Percentiles rank a stretch among this genome's conserved stretches.
Evolutionary conservation across 2,113 vertebrate species (phyloP).

Genomic region (Daboia siamensis): DNA sequence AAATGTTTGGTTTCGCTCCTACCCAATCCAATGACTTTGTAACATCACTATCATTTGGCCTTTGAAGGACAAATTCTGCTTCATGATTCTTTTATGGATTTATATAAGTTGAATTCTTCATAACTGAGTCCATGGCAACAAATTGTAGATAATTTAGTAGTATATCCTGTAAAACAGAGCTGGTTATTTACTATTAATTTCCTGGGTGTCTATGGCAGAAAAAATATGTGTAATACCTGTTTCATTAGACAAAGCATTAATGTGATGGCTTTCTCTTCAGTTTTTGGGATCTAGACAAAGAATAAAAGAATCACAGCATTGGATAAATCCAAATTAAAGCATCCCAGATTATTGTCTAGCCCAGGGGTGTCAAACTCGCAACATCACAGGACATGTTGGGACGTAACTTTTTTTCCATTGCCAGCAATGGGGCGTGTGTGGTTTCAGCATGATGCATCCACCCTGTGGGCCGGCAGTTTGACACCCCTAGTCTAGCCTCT

Average conservation of each 20-base stretch:
- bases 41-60: background rate
- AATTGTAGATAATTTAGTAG: background rate
- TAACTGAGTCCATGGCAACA: background rate
- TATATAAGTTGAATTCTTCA: background rate
- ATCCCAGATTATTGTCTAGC: background rate
- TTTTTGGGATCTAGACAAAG: background rate
- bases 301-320: background rate
- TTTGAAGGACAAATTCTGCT: background rate
- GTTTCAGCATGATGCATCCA: too few species aligned
- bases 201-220: background rate
- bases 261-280: constrained; percentile 25
- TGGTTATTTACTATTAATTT: background rate
- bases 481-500: background rate
- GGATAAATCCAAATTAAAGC: background rate
- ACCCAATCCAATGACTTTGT: background rate
- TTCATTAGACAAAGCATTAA: constrained; percentile 35
- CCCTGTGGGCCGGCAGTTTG: too few species aligned
- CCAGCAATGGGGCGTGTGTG: too few species aligned
- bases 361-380: too few species aligned
- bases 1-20: background rate
- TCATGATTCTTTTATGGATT: background rate
- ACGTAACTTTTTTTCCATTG: too few species aligned
- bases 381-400: too few species aligned
- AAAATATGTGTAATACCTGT: constrained; percentile 9
- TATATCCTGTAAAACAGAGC: background rate